These are phyloP conservation scores for Zygothrica quintamaculata DNA, from an alignment of 2,888 invertebrate species.

Conservation along the genomic window DNA sequence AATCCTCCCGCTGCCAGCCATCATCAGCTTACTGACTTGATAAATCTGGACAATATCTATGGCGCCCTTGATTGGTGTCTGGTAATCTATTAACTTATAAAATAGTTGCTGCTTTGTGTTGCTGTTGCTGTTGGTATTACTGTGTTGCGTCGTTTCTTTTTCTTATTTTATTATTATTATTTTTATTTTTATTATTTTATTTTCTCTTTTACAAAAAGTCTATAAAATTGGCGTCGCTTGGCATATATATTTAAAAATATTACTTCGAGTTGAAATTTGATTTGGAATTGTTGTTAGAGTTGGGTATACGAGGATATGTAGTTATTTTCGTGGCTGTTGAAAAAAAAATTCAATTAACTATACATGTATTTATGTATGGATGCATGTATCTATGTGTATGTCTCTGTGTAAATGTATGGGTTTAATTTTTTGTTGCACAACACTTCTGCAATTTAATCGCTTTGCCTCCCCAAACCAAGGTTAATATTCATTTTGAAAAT, in stretches of 20 bases:
- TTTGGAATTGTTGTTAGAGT: constrained; percentile 18
- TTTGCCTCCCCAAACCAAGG: constrained; percentile 30
- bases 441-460: constrained; percentile 36
- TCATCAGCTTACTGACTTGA: constrained; percentile 34
- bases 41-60: constrained; percentile 52
- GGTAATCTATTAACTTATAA: constrained; percentile 15
- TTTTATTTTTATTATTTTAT: constrained; percentile 10
- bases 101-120: constrained; percentile 3
- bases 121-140: constrained; percentile 14
- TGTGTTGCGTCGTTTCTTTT: too few relatives aligned
- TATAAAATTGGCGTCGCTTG: constrained; percentile 71
- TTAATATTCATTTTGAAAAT: constrained; percentile 45
- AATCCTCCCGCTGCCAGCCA: constrained; percentile 59
- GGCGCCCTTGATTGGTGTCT: constrained; percentile 48
- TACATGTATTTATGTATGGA: constrained; percentile 11
- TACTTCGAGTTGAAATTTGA: constrained; percentile 6
- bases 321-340: constrained; percentile 52
- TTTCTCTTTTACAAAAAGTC: constrained; percentile 63
- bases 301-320: constrained; percentile 48
- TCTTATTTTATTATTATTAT: constrained; percentile 10
- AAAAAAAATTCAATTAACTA: constrained; percentile 49
- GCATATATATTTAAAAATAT: constrained; percentile 54
- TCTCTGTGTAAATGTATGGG: constrained; percentile 16
- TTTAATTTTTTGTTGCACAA: constrained; percentile 34
- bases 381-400: constrained; percentile 14